Base-by-base conservation (phyloP, 2,797 vertebrate genomes). In the Taenioides sp. region DNA sequence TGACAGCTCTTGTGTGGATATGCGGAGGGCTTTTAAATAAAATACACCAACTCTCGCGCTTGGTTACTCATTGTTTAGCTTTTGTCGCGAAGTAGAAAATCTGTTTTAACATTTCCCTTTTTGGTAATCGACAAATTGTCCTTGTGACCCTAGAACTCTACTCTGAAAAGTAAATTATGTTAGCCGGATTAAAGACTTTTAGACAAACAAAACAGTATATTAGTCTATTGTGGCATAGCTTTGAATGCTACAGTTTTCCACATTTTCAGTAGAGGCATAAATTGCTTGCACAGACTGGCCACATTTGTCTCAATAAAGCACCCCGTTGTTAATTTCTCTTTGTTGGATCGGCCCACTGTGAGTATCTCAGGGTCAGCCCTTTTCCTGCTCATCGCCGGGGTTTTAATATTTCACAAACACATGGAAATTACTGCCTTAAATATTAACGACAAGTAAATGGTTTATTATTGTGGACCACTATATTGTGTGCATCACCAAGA, bases 371-470 rank as follows among this genome's bases (percentile, higher is more conserved):
- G 90, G 90, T 90, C 90, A 91, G 87, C 89, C 85, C 55, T 89
- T 87, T 86, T 77, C 87, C 79, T 83, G 82, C 90, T 88, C 89
- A 80, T 90, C 84, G 82, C 81, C 68, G 83, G 28, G 40, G 84
- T 89, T 91, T 90, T 93, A 92, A 94, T 93, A 92, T 89, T 93
- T 91, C 86, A 86, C 89, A 88, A 89, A 87, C 83, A 87, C 89
- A 91, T 91, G 89, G 88, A 93, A 92, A 93, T 92, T 81, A 93
- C 84, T 75, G 72, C 81, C 89, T 94, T 93, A 94, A 94, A 93
- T 95, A 94, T 95, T 93, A 94, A 95, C 92, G 88, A 85, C 76
- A 84, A 89, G 86, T 93, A 94, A 94, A 94, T 93, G 92, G 90
- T 94, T 94, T 94, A 94, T 93, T 92, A 92, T 92, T 84, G 83